Conservation (phyloP, 2,888 invertebrate species). For the Apodemia zela region DNA sequence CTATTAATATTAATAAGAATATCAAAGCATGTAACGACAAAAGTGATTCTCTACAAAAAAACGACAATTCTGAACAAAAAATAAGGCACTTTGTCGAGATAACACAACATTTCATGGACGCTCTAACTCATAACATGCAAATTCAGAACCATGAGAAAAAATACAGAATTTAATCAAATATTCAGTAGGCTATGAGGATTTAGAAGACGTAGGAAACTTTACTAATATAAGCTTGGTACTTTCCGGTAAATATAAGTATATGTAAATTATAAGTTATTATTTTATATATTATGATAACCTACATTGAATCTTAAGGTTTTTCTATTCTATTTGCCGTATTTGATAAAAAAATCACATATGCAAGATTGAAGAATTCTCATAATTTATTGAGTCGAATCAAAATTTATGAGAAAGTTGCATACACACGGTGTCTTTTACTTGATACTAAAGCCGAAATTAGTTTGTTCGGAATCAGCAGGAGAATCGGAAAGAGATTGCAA, state of each 20-base stretch:
- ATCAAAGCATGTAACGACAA: not conserved
- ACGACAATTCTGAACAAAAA: not conserved
- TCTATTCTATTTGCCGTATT: no score
- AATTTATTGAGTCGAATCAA: no score
- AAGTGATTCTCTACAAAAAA: not conserved
- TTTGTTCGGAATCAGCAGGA: no score
- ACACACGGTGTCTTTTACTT: no score
- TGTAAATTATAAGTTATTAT: not conserved
- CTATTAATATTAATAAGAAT: not conserved
- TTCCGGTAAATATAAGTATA: not conserved
- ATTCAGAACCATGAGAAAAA: constrained; percentile 58
- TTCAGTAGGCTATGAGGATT: constrained; percentile 54
- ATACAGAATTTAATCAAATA: constrained; percentile 67
- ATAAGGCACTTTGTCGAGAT: not conserved
- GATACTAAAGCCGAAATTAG: no score
- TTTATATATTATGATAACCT: no score
- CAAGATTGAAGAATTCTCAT: no score
- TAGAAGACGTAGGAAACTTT: not conserved
- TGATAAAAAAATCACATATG: no score
- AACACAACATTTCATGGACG: constrained; percentile 21
- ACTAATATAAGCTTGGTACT: not conserved
- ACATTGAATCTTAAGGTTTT: no score
- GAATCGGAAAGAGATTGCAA: no score
- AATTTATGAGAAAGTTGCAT: no score
- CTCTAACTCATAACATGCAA: constrained; percentile 69